Conservation (phyloP, 2,797 vertebrate genomes). For the Myotis myotis region DNA sequence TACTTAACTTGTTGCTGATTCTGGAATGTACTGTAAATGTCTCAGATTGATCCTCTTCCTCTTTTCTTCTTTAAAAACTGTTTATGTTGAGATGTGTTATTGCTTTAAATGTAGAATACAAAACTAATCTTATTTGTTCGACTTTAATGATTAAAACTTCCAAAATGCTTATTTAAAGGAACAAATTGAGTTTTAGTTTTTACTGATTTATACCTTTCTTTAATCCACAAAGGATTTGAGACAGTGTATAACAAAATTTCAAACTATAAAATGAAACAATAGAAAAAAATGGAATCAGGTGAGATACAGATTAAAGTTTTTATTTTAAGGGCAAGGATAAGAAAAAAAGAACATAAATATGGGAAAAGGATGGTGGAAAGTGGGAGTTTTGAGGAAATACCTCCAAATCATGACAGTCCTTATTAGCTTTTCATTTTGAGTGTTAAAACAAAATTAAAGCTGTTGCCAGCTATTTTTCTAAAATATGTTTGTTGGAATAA, state of each 20-base stretch:
- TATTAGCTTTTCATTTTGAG: constrained; percentile 3
- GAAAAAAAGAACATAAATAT: not conserved
- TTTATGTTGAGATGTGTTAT: not conserved
- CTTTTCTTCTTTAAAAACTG: not conserved
- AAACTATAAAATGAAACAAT: constrained; percentile 39
- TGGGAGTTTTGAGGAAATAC: not conserved
- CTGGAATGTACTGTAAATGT: not conserved
- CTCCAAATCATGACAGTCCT: not conserved
- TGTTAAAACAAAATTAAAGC: not conserved
- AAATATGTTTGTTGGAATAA: not conserved
- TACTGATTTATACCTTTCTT: constrained; percentile 37
- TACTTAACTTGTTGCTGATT: not conserved
- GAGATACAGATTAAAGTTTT: not conserved
- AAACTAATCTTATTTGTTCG: not conserved
- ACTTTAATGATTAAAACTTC: constrained; percentile 7
- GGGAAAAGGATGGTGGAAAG: not conserved
- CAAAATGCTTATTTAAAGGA: constrained; percentile 13
- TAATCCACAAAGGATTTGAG: constrained; percentile 16
- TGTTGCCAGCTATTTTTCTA: not conserved
- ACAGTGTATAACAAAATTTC: not conserved
- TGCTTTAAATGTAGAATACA: not conserved
- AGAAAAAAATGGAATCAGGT: not conserved
- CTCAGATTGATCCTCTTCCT: not conserved
- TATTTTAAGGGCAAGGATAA: not conserved
- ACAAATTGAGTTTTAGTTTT: constrained; percentile 28